A percentile compares a stretch with the other conserved stretches of the same genome.
These are phyloP conservation scores for Pantherophis vulpinus DNA, from an alignment of 2,797 vertebrate species.

Conservation along the genomic window DNA sequence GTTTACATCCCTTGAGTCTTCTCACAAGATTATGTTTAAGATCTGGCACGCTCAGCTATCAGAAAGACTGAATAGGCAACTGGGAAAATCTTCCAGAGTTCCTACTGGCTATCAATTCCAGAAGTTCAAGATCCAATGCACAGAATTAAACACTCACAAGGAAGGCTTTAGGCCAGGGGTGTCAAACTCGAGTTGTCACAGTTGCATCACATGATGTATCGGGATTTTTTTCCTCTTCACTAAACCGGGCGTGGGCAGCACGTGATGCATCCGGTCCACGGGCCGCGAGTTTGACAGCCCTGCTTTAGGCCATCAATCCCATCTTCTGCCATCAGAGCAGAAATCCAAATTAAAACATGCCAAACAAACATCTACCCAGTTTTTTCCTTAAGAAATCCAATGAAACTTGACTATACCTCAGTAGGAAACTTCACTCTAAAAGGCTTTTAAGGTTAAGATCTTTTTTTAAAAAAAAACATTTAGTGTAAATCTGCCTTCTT, in stretches of 20 bases:
- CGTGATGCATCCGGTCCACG: too few relatives aligned
- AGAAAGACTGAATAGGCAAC: neutral
- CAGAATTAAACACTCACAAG: neutral
- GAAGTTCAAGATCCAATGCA: neutral
- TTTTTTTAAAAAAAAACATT: neutral
- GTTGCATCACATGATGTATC: too few relatives aligned
- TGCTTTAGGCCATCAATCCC: neutral
- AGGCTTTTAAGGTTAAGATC: neutral
- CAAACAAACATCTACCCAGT: neutral
- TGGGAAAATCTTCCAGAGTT: neutral
- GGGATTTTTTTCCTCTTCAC: too few relatives aligned
- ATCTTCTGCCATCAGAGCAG: neutral
- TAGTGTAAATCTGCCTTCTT: neutral
- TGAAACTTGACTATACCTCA: neutral
- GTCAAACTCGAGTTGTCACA: rapidly evolving
- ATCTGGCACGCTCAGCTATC: neutral
- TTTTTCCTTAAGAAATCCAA: neutral
- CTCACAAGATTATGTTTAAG: neutral
- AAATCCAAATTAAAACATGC: neutral
- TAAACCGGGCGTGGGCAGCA: too few relatives aligned
- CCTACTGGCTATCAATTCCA: neutral
- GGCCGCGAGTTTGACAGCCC: too few relatives aligned
- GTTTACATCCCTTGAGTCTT: neutral
- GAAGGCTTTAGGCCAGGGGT: neutral
- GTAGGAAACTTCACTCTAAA: neutral